Conservation (phyloP, 2,888 invertebrate species). For the Lamproptera curius region DNA sequence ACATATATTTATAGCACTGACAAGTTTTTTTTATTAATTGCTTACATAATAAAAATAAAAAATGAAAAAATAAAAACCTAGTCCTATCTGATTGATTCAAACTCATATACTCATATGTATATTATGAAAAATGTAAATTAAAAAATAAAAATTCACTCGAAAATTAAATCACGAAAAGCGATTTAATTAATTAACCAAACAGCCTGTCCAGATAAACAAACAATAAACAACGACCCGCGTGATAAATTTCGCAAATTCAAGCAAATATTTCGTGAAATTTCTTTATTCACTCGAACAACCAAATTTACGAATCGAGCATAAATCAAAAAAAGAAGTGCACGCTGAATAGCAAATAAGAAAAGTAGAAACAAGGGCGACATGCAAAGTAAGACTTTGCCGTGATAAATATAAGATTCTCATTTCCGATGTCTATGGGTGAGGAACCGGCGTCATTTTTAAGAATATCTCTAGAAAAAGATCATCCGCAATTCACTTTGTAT, state of each 20-base stretch:
- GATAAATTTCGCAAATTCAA: constrained; percentile 13
- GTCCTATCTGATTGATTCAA: too few species aligned
- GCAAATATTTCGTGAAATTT: constrained; percentile 9
- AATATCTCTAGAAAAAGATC: constrained; percentile 10
- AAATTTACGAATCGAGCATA: constrained; percentile 14
- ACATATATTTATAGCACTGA: too few species aligned
- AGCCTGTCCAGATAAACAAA: constrained; percentile 6
- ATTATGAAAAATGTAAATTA: too few species aligned
- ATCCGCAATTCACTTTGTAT: constrained; percentile 13
- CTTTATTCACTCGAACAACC: constrained; percentile 12
- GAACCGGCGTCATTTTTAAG: background rate
- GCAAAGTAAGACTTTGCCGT: background rate
- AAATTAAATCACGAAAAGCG: too few species aligned
- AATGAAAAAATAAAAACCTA: too few species aligned
- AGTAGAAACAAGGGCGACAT: background rate
- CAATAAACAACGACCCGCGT: constrained; percentile 4
- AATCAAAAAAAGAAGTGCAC: constrained; percentile 16
- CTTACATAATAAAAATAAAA: too few species aligned
- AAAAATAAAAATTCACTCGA: too few species aligned
- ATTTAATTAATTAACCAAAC: too few species aligned
- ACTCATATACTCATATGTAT: too few species aligned
- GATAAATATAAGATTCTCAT: background rate
- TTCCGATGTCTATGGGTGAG: background rate
- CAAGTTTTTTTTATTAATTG: too few species aligned
- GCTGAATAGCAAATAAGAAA: background rate